Evolutionary conservation across 2,888 invertebrate species (phyloP).

Genomic region (Cerastis leucographa): DNA sequence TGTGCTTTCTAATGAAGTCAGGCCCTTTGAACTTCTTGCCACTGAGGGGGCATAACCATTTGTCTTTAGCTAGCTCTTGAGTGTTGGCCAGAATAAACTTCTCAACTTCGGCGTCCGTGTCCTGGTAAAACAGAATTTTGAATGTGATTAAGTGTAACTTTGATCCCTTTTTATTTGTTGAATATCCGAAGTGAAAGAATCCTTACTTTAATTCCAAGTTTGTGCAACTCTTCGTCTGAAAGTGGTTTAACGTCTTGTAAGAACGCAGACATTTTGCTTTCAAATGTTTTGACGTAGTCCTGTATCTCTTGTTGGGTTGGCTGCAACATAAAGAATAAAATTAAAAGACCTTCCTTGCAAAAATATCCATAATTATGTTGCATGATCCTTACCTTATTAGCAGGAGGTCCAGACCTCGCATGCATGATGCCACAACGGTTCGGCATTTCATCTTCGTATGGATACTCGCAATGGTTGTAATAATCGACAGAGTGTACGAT

Average conservation of each 20-base stretch:
- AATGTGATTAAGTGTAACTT: background rate
- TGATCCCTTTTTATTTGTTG: background rate
- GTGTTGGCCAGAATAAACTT: conserved; percentile 99
- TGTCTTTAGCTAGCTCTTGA: conserved; percentile 98
- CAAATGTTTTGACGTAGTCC: conserved; percentile 95
- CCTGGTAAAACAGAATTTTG: conserved; percentile 78
- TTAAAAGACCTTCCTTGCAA: background rate
- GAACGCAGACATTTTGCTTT: conserved; percentile 97
- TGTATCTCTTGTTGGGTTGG: conserved; percentile 93
- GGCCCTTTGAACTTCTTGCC: conserved; percentile 99
- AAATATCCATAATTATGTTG: background rate
- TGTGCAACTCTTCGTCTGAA: conserved; percentile 94
- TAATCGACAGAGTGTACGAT: conserved; percentile 99
- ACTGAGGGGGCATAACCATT: conserved; percentile 99
- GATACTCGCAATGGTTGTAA: conserved; percentile 99
- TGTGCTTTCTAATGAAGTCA: conserved; percentile 99
- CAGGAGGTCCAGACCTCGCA: conserved; percentile 96
- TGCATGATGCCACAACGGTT: conserved; percentile 99
- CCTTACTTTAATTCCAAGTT: conserved; percentile 94
- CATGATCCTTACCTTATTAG: conserved; percentile 92
- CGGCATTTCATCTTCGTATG: conserved; percentile 99
- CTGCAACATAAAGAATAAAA: conserved; percentile 75
- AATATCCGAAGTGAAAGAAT: background rate
- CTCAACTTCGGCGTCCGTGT: conserved; percentile 94
- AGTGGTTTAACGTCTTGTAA: conserved; percentile 94